Percentiles rank a stretch among this genome's conserved stretches.
Conservation (phyloP, 1,140 invertebrate species). For the Brachionus sp. region DNA sequence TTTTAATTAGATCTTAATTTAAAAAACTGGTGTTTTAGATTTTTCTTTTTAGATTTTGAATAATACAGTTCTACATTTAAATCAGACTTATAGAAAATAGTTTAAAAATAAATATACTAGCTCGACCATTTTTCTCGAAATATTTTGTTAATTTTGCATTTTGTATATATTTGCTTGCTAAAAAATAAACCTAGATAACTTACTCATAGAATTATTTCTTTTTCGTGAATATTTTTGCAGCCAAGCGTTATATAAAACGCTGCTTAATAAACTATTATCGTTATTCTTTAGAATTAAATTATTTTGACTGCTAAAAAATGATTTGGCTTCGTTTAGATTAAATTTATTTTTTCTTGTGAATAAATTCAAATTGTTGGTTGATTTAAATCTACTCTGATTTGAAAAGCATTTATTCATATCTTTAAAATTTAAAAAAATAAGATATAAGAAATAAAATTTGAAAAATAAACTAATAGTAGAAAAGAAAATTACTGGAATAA, state of each 20-base stretch:
- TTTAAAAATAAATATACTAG: background rate
- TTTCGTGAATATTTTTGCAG: conserved; percentile 14
- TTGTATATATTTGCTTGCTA: conserved; percentile 23
- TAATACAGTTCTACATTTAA: too few species aligned
- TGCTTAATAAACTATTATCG: conserved; percentile 1
- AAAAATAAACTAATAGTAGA: background rate
- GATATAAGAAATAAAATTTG: background rate
- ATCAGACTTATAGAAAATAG: too few species aligned
- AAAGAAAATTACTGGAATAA: background rate
- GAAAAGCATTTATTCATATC: background rate
- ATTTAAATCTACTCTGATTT: conserved; percentile 7
- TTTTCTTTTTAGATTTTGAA: too few species aligned
- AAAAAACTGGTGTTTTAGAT: too few species aligned
- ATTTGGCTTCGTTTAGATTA: background rate
- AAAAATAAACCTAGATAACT: background rate
- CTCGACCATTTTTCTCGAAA: too few species aligned
- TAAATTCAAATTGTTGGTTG: background rate
- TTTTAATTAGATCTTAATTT: too few species aligned
- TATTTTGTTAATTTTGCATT: background rate
- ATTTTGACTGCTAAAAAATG: conserved; percentile 10
- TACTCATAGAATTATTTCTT: conserved; percentile 45
- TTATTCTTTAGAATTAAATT: conserved; percentile 15
- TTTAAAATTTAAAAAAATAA: background rate
- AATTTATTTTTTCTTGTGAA: background rate
- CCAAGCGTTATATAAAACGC: background rate